Percentiles rank a stretch among this genome's conserved stretches.
Conservation (phyloP, 2,888 invertebrate genomes). For the Drosophila niveifrons region DNA sequence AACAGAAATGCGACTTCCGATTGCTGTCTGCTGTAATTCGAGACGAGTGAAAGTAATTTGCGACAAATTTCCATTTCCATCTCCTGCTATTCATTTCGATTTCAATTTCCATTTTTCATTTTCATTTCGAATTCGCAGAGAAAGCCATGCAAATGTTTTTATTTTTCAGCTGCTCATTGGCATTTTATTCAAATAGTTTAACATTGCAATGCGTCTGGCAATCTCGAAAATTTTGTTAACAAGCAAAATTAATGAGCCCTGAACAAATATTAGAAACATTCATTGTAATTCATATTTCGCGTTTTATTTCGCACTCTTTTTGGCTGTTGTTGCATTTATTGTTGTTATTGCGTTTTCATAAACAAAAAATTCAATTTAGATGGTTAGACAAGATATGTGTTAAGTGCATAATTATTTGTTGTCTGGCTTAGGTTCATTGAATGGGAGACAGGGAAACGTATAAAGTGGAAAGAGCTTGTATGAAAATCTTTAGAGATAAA, state of each 20-base stretch:
- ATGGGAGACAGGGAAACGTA: no score
- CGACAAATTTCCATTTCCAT: constrained; percentile 70
- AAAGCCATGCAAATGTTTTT: constrained; percentile 78
- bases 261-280: constrained; percentile 45
- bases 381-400: constrained; percentile 68
- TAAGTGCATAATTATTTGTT: constrained; percentile 73
- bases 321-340: constrained; percentile 14
- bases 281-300: constrained; percentile 40
- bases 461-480: no score
- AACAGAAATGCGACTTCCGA: constrained; percentile 42
- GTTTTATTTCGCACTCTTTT: not conserved
- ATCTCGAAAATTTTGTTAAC: constrained; percentile 68
- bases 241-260: constrained; percentile 77
- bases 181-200: constrained; percentile 22
- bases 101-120: constrained; percentile 33
- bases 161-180: constrained; percentile 61
- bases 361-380: constrained; percentile 58
- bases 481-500: no score
- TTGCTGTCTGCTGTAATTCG: constrained; percentile 50
- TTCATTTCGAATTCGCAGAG: constrained; percentile 49
- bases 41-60: constrained; percentile 79
- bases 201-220: constrained; percentile 28
- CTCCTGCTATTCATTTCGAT: constrained; percentile 35
- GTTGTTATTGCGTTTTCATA: constrained; percentile 17
- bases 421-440: constrained; percentile 1